Evolutionary conservation across 2,888 invertebrate genomes (phyloP).

Genomic region (Oeneis ivallda): DNA sequence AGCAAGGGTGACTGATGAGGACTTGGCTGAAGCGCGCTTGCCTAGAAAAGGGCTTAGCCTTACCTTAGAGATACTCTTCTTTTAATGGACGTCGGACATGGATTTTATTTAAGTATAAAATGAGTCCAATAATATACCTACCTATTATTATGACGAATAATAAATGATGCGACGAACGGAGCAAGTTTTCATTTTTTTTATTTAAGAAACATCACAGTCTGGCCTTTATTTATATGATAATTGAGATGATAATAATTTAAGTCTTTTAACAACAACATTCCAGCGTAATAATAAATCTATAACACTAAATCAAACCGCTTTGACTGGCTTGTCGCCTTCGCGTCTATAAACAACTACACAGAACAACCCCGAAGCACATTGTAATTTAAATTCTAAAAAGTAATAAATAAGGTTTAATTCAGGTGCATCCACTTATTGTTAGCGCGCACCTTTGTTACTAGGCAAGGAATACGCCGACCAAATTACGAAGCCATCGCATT

Average conservation of each 20-base stretch:
- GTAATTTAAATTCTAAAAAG: conserved; percentile 16
- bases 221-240: background rate
- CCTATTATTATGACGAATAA: no score
- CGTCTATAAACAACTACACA: conserved; percentile 45
- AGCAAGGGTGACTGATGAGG: no score
- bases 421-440: conserved; percentile 5
- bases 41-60: no score
- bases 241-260: background rate
- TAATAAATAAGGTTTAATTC: conserved; percentile 17
- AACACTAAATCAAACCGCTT: conserved; percentile 43
- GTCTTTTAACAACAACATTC: conserved; percentile 29
- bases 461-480: conserved; percentile 43
- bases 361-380: background rate
- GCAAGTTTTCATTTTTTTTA: background rate
- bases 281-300: conserved; percentile 30
- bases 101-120: no score
- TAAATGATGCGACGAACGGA: background rate
- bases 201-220: background rate
- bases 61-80: no score
- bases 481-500: conserved; percentile 40
- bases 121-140: no score
- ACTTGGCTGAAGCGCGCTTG: no score
- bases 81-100: no score
- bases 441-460: conserved; percentile 49
- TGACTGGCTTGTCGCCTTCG: conserved; percentile 51